Evolutionary conservation across 2,797 vertebrate species (phyloP).

Genomic region (Cuniculus paca): DNA sequence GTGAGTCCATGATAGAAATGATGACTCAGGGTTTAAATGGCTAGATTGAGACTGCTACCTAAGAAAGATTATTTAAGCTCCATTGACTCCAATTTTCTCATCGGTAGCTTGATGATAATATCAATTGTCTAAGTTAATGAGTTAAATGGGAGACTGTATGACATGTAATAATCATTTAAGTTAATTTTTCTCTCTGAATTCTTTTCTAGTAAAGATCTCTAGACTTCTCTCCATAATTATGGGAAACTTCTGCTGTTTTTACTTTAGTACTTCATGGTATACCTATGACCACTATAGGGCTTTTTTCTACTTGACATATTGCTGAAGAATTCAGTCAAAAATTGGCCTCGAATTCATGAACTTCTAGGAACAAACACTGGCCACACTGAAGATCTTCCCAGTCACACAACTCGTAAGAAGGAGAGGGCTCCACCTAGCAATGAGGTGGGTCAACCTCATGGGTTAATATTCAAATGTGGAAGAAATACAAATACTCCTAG

Average conservation of each 20-base stretch:
- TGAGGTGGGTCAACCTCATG: neutral
- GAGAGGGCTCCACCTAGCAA: neutral
- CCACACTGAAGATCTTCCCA: neutral
- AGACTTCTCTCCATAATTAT: neutral
- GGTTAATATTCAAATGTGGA: neutral
- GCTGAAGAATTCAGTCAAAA: neutral
- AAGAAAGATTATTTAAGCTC: neutral
- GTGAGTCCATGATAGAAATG: neutral
- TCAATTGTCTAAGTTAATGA: neutral
- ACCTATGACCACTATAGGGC: neutral
- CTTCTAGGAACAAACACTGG: neutral
- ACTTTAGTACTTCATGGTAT: neutral
- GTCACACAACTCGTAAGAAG: neutral
- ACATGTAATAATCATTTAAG: neutral
- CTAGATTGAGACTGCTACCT: neutral
- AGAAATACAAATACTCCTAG: neutral
- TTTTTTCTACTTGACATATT: neutral
- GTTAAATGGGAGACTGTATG: neutral
- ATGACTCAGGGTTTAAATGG: neutral
- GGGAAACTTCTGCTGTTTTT: neutral
- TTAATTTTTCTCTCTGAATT: conserved; percentile 1
- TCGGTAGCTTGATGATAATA: neutral
- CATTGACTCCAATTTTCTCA: neutral
- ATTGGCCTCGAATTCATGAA: neutral
- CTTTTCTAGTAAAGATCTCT: neutral